Percentiles rank a stretch among this genome's conserved stretches.
phyloP scores from a whole-genome alignment of 2,888 invertebrate genomes.

The Drepana falcataria region DNA sequence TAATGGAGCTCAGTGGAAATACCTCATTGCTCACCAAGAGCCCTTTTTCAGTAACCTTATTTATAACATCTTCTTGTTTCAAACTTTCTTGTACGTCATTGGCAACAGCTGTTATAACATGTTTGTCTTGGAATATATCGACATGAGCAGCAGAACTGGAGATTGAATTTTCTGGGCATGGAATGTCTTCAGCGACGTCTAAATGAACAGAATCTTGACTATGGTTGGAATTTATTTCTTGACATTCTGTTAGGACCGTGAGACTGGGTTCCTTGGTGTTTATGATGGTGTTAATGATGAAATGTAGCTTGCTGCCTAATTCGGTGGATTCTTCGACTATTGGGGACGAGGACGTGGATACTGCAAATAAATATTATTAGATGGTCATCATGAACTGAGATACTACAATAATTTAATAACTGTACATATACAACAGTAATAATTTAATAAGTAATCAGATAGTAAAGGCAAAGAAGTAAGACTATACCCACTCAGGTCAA shows the following conservation, averaged over 20 bases:
- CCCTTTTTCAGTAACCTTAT: background rate
- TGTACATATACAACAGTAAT: no score
- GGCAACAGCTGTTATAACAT: constrained; percentile 42
- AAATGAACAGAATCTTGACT: constrained; percentile 17
- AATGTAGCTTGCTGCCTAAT: constrained; percentile 43
- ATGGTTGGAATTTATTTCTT: constrained; percentile 23
- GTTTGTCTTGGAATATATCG: constrained; percentile 44
- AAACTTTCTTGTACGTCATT: constrained; percentile 14
- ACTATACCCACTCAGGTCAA: constrained; percentile 36
- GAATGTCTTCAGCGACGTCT: constrained; percentile 13
- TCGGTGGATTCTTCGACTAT: constrained; percentile 33
- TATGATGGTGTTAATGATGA: constrained; percentile 40
- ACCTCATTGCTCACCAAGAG: constrained; percentile 10
- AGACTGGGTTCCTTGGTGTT: constrained; percentile 21
- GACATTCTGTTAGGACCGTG: constrained; percentile 29
- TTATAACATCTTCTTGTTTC: constrained; percentile 3
- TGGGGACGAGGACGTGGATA: constrained; percentile 34
- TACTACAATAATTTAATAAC: no score
- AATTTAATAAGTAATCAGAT: no score
- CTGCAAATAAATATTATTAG: constrained; percentile 22
- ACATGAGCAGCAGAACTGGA: constrained; percentile 37
- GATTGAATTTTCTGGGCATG: constrained; percentile 23
- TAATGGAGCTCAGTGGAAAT: constrained; percentile 22
- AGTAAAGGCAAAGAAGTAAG: no score
- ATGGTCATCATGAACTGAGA: no score